These are phyloP conservation scores for Lanistes nyassanus DNA, from an alignment of 1,140 invertebrate species.

Conservation along the genomic window DNA sequence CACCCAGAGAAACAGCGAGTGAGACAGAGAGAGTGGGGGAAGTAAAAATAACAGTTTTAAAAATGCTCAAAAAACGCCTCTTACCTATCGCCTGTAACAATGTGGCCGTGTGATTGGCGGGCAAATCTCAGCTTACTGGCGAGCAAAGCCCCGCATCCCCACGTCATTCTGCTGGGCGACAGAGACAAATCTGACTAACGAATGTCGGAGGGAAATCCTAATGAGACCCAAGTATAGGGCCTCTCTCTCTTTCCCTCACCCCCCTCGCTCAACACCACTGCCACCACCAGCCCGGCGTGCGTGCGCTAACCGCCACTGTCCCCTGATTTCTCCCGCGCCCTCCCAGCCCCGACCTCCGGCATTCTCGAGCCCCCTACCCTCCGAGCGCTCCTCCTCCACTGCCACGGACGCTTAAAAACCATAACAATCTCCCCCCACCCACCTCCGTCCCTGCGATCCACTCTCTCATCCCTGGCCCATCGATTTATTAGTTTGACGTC, in stretches of 20 bases:
- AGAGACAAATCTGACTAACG: background rate
- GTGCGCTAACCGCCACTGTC: background rate
- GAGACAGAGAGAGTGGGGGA: background rate
- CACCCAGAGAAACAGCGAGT: background rate
- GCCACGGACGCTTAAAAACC: background rate
- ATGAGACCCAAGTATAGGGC: background rate
- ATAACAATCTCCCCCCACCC: background rate
- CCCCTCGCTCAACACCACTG: background rate
- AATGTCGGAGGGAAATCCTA: background rate
- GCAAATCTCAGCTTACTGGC: background rate
- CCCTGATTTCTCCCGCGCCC: background rate
- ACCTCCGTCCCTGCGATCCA: background rate
- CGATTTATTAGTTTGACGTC: constrained; percentile 32
- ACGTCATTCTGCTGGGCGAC: background rate
- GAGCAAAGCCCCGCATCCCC: background rate
- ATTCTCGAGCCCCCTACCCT: background rate
- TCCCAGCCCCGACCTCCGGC: background rate
- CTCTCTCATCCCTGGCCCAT: constrained; percentile 2
- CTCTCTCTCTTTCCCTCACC: background rate
- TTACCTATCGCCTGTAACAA: background rate
- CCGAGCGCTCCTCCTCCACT: background rate
- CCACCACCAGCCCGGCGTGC: background rate
- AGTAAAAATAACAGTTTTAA: background rate
- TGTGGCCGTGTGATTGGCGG: background rate
- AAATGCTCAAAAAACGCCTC: background rate